A percentile compares a stretch with the other conserved stretches of the same genome.
Conservation (phyloP, 2,888 invertebrate genomes). For the Latrodectus hesperus region DNA sequence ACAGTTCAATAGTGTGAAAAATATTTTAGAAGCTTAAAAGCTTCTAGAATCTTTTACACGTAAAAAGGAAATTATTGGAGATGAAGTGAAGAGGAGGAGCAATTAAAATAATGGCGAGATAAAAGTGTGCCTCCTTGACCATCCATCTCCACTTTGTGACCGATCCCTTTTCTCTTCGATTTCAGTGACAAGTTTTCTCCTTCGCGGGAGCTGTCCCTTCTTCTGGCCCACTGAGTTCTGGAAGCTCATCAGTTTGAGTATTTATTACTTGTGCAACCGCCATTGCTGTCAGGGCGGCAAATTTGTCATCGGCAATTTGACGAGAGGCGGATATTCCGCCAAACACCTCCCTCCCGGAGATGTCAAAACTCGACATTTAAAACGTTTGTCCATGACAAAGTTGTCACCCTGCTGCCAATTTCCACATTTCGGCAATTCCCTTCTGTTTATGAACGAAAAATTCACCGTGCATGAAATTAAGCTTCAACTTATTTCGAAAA, state of each 20-base stretch:
- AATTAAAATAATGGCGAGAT: neutral
- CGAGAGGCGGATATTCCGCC: constrained; percentile 10
- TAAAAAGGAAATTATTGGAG: neutral
- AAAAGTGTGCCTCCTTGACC: neutral
- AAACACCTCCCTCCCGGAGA: neutral
- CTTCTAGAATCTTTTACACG: too few species aligned
- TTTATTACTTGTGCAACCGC: constrained; percentile 49
- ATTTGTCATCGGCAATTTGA: constrained; percentile 56
- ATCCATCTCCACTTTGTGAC: constrained; percentile 4
- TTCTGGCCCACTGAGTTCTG: neutral
- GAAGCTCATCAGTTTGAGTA: constrained; percentile 43
- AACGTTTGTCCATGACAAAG: constrained; percentile 48
- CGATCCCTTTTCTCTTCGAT: neutral
- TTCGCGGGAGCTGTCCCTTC: constrained; percentile 2
- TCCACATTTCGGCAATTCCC: constrained; percentile 11
- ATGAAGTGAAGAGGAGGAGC: neutral
- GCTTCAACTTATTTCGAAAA: neutral
- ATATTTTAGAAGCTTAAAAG: too few species aligned
- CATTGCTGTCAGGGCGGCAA: constrained; percentile 38
- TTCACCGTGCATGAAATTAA: constrained; percentile 2
- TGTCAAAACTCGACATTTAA: constrained; percentile 50
- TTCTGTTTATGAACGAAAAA: constrained; percentile 2
- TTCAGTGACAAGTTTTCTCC: neutral
- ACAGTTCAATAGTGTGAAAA: too few species aligned
- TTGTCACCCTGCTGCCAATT: constrained; percentile 24